Evolutionary conservation across 2,888 invertebrate species (phyloP), one percentile per base, ranked within the genome.

Genomic region (Synanthedon formicaeformis): DNA sequence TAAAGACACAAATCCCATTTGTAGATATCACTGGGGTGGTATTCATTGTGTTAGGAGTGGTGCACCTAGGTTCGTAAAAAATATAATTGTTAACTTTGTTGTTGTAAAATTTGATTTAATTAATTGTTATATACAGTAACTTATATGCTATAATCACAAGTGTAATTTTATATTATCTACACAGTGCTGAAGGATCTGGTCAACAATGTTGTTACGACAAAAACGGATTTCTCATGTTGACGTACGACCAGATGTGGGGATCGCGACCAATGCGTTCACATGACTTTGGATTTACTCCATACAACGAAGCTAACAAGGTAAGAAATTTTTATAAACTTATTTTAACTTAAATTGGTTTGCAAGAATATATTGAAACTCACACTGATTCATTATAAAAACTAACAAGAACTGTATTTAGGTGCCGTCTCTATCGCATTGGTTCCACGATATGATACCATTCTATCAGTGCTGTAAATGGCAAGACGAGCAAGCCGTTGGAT

Each of bases 151-250:
- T 10, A 34, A 34, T 34, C 34, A 34, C 34, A 34, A 34, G 10
- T 34, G 10, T 34, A 10, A 8, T 34, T 34, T 34, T 34, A 34
- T 34, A 34, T 34, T 34, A 34, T 34, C 34, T 34, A 34, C 2
- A 50, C 65, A 96, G 96, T 57, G 77, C 92, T 55, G 95, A 96
- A 78, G 97, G 97, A 34, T 93, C 96, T 1, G 98, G 98, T 53
- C 98, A 98, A 71, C 97, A 98, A 71, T 99, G 99, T 67, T 99
- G 99, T 74, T 99, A 99, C 74, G 97, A 98, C 75, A 94, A 94
- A 69, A 94, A 95, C 63, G 93, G 94, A 2, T 95, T 92, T 78
- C 89, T 99, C 18, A 96, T 98, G 94, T 88, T 98, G 78, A 95
- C 98, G 0, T 96, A 96, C 62, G 99, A 99, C 78, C 96, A 97